Conservation (phyloP, 1,140 invertebrate genomes). For the Forficula auricularia region DNA sequence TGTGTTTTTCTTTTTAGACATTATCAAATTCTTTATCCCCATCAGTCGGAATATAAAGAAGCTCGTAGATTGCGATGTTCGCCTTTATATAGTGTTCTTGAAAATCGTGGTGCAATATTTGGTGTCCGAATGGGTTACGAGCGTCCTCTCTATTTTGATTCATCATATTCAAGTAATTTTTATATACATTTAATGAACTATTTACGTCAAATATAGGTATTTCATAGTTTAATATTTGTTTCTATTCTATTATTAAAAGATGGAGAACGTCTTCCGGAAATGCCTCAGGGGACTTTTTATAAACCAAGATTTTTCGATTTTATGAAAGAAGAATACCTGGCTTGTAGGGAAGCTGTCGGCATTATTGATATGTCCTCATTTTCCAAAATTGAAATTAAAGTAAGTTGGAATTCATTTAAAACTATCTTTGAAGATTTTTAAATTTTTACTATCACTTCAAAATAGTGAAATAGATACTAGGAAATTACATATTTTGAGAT, state of each 20-base stretch:
- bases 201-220: neutral
- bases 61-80: constrained; percentile 57
- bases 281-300: constrained; percentile 41
- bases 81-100: constrained; percentile 56
- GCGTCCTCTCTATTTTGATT: constrained; percentile 43
- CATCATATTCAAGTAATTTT: constrained; percentile 28
- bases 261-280: constrained; percentile 26
- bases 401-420: constrained; percentile 20
- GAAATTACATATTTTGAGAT: constrained; percentile 1
- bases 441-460: neutral
- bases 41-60: constrained; percentile 43
- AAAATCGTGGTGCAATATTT: constrained; percentile 58
- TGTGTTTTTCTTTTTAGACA: constrained; percentile 26
- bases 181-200: neutral
- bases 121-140: constrained; percentile 78
- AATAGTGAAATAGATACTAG: constrained; percentile 10
- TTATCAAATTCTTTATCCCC: constrained; percentile 44
- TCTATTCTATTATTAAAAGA: constrained; percentile 18
- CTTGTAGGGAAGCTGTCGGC: constrained; percentile 59
- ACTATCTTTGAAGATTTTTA: too few relatives aligned
- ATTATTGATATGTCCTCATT: constrained; percentile 75
- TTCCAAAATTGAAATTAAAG: constrained; percentile 62
- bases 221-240: neutral
- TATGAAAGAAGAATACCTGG: constrained; percentile 56
- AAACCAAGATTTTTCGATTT: constrained; percentile 63